These are phyloP conservation scores for Copidosoma floridanum DNA, from an alignment of 1,140 invertebrate genomes.

Conservation along the genomic window DNA sequence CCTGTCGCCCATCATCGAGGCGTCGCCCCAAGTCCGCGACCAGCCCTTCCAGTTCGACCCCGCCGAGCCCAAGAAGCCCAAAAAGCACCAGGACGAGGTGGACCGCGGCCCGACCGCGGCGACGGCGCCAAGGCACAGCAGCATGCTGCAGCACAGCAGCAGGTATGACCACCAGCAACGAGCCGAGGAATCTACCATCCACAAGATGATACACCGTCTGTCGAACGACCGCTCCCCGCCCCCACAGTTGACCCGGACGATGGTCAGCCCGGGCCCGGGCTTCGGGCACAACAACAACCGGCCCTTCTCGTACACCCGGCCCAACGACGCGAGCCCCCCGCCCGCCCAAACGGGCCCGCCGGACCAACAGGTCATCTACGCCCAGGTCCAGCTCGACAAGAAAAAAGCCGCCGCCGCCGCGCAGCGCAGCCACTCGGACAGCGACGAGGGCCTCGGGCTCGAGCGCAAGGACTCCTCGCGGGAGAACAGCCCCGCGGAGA, in stretches of 20 bases:
- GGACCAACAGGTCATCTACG: slow-evolving; percentile 66
- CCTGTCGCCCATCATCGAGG: slow-evolving; percentile 75
- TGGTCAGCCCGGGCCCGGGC: slow-evolving; percentile 62
- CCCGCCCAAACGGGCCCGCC: no score
- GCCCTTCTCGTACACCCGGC: slow-evolving; percentile 72
- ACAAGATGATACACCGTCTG: slow-evolving; percentile 52
- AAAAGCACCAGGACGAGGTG: slow-evolving; percentile 38
- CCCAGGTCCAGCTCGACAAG: slow-evolving; percentile 68
- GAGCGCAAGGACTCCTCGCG: slow-evolving; percentile 59
- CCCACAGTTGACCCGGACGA: slow-evolving; percentile 59
- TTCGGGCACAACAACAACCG: slow-evolving; percentile 70
- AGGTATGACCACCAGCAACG: slow-evolving; percentile 47
- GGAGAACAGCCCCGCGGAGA: slow-evolving; percentile 53
- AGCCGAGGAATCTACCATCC: slow-evolving; percentile 45
- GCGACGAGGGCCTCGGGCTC: slow-evolving; percentile 72
- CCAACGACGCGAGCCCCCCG: slow-evolving; percentile 57
- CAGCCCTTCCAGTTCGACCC: slow-evolving; percentile 57
- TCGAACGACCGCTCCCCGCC: slow-evolving; percentile 60
- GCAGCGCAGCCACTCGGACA: slow-evolving; percentile 63
- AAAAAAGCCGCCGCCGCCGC: slow-evolving; percentile 54
- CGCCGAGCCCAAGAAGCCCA: not conserved
- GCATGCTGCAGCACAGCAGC: slow-evolving; percentile 50
- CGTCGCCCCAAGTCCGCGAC: slow-evolving; percentile 57
- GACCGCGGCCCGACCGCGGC: no score
- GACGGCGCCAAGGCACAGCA: no score